Conservation (phyloP, 2,113 vertebrate genomes). For the Polyodon spathula region DNA sequence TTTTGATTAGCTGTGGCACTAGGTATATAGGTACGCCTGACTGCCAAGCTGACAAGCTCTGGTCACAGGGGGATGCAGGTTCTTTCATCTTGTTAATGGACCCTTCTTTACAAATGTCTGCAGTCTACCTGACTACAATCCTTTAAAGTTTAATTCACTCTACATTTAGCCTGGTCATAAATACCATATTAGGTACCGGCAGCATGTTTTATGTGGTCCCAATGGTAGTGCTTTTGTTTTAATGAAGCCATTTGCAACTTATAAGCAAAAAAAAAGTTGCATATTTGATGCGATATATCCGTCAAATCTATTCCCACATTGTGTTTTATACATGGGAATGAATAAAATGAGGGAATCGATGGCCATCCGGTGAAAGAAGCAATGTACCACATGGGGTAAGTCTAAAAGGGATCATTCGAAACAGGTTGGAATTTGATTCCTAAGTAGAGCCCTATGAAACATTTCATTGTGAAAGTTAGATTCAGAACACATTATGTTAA, state of each 20-base stretch:
- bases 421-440: too few species aligned
- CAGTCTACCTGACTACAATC: slow-evolving; percentile 91
- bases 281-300: slow-evolving; percentile 86
- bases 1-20: slow-evolving; percentile 54
- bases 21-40: slow-evolving; percentile 54
- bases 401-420: too few species aligned
- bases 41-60: slow-evolving; percentile 45
- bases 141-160: slow-evolving; percentile 99
- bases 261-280: slow-evolving; percentile 69
- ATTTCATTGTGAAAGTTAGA: too few species aligned
- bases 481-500: too few species aligned
- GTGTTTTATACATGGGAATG: slow-evolving; percentile 82
- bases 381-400: slow-evolving; percentile 11
- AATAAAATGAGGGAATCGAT: slow-evolving; percentile 66
- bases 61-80: slow-evolving; percentile 58
- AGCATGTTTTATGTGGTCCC: slow-evolving; percentile 83
- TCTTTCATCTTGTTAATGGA: slow-evolving; percentile 96
- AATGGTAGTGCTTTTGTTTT: slow-evolving; percentile 94
- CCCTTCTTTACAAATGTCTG: slow-evolving; percentile 71
- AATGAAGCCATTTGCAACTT: slow-evolving; percentile 99
- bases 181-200: slow-evolving; percentile 94
- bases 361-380: slow-evolving; percentile 51
- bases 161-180: slow-evolving; percentile 97
- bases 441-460: too few species aligned
- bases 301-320: slow-evolving; percentile 87